Base-by-base conservation (phyloP, 1,140 invertebrate species). In the Drosophila melanogaster region DNA sequence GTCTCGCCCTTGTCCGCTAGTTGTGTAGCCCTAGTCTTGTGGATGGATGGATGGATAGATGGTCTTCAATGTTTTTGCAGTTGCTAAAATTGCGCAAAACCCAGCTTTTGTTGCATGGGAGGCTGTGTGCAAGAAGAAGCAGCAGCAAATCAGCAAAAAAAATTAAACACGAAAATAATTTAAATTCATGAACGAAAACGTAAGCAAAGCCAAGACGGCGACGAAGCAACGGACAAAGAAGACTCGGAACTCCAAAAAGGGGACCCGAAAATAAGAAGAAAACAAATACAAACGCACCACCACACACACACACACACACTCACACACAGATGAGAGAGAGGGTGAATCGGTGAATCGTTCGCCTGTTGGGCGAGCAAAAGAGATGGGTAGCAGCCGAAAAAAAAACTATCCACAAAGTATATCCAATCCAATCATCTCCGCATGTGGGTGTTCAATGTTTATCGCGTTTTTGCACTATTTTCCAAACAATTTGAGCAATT, bases 101-200 rank as follows among this genome's bases (percentile, higher is more conserved):
- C 14, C 37, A 59, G 40, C 26, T 53, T 43, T 64, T 81, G 69
- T 74, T 64, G 67, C 66, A 64, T 47, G 30, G 37, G 53, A 51
- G 54, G 53, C 53, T 64, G 57, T 64, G 57, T 41, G 65, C 60
- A 40, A 47, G 44, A 65, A 66, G 62, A 73, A 65, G 72, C 53
- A 37, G 40, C 60, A 61, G 56, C 64, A 58, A 72, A 59, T 59
- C 43, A 70, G 65, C 41, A 53, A 76, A 30, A 26, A 67, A 60
- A 77, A 77, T 86, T 77, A 78, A 75, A 81, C 78, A 79, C 78
- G 65, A 86, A 86, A 71, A 79, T 75, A 78, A 83, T 79, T 87
- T 79, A 79, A 79, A 87, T 89, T 81, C 65, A 81, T 79, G 51
- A 87, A 77, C 70, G 83, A 87, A 86, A 79, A 83, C 62, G 84